Percentiles rank a stretch among this genome's conserved stretches.
These are phyloP conservation scores for Paradisaea rubra DNA, from an alignment of 2,113 vertebrate species.

Conservation along the genomic window DNA sequence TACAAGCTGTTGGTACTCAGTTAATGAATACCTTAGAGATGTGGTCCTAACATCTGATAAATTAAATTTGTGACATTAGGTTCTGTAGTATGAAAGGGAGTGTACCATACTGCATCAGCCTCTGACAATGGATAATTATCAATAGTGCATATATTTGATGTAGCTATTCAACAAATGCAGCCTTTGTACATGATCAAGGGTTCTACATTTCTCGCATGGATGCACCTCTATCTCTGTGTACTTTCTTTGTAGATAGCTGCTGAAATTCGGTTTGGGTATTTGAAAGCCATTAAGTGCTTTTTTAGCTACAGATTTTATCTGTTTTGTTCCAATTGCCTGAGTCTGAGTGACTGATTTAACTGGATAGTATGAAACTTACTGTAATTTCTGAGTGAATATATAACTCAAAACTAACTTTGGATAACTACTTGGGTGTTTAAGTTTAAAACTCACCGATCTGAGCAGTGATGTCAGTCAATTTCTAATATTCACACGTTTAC, in stretches of 20 bases:
- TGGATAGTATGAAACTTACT: not conserved
- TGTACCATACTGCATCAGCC: not conserved
- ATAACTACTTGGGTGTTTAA: not conserved
- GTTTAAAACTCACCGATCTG: not conserved
- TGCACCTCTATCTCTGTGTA: not conserved
- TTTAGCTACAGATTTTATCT: not conserved
- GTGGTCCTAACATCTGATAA: not conserved
- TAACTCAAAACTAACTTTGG: not conserved
- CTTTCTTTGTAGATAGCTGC: not conserved
- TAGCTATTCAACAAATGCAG: not conserved
- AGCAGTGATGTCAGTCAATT: not conserved
- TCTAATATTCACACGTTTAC: not conserved
- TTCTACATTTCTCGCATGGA: not conserved
- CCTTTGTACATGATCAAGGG: not conserved
- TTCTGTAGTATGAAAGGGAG: not conserved
- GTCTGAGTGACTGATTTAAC: not conserved
- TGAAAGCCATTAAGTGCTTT: not conserved
- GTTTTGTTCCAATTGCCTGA: not conserved
- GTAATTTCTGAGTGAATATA: not conserved
- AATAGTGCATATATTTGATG: not conserved
- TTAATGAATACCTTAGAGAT: slow-evolving; percentile 32
- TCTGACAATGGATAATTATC: not conserved
- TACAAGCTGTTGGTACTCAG: not conserved
- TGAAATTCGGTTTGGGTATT: not conserved
- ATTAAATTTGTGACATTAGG: not conserved